Percentiles rank a stretch among this genome's conserved stretches.
phyloP scores from a whole-genome alignment of 2,888 invertebrate species.

The Poecilus cupreus region DNA sequence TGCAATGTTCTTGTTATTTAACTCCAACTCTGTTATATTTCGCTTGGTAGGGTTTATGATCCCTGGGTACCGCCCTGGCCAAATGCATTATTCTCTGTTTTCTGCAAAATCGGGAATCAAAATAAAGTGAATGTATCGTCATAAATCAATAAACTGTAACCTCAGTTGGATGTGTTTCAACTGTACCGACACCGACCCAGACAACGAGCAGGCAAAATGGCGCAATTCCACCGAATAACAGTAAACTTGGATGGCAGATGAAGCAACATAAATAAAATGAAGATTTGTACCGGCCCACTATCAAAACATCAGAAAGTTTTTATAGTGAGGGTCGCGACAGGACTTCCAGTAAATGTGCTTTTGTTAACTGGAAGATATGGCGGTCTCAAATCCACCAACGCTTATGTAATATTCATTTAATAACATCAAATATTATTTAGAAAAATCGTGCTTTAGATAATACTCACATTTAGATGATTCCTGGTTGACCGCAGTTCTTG shows the following conservation, averaged over 20 bases:
- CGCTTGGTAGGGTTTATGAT: too few species aligned
- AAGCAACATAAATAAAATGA: slow-evolving; percentile 55
- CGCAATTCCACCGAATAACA: slow-evolving; percentile 18
- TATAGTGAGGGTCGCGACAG: slow-evolving; percentile 41
- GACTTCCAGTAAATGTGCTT: slow-evolving; percentile 50
- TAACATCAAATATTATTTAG: slow-evolving; percentile 30
- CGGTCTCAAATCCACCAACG: background rate
- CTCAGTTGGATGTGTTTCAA: slow-evolving; percentile 45
- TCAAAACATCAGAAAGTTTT: slow-evolving; percentile 58
- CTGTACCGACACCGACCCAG: background rate
- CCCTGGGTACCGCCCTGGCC: too few species aligned
- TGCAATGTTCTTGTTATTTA: too few species aligned
- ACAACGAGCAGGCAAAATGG: background rate
- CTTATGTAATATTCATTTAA: slow-evolving; percentile 30
- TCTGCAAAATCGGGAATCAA: slow-evolving; percentile 50
- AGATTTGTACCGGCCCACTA: slow-evolving; percentile 58
- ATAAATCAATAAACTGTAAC: slow-evolving; percentile 56
- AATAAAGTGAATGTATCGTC: slow-evolving; percentile 58
- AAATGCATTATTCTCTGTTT: slow-evolving; percentile 54
- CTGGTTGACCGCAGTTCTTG: background rate
- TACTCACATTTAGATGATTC: background rate
- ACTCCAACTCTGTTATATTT: too few species aligned
- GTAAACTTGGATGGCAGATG: slow-evolving; percentile 36
- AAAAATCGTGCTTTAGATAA: background rate
- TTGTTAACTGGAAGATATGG: slow-evolving; percentile 53